These are phyloP conservation scores for Aelia acuminata DNA, from an alignment of 2,888 invertebrate genomes.

Conservation along the genomic window DNA sequence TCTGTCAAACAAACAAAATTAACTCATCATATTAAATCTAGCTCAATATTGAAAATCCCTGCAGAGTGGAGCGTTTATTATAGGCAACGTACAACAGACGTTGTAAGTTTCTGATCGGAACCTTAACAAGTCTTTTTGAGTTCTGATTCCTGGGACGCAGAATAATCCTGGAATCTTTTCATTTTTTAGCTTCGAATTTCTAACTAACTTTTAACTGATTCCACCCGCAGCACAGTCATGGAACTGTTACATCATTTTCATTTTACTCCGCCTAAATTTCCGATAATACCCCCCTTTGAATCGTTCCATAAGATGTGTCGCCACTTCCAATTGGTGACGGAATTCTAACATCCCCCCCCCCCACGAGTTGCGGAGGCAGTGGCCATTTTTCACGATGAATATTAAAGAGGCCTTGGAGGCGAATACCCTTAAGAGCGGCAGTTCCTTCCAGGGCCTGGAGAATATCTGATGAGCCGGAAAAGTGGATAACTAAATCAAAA, in stretches of 20 bases:
- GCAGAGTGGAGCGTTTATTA: no score
- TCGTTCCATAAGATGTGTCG: background rate
- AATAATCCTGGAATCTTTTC: no score
- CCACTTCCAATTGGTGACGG: conserved; percentile 26
- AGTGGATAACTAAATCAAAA: conserved; percentile 41
- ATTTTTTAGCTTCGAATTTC: background rate
- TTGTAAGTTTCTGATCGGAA: no score
- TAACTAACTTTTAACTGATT: background rate
- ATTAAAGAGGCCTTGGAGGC: conserved; percentile 13
- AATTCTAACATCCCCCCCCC: background rate
- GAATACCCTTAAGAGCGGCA: conserved; percentile 32
- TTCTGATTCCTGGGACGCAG: no score
- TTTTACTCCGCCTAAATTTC: background rate
- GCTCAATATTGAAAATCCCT: no score
- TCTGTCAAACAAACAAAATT: no score
- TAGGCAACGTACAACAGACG: no score
- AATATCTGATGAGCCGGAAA: conserved; percentile 37
- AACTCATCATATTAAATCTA: no score
- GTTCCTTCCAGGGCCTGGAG: conserved; percentile 35
- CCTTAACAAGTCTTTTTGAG: no score
- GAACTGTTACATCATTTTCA: background rate
- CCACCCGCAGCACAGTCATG: background rate
- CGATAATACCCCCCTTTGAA: background rate
- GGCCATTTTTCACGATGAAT: conserved; percentile 37
- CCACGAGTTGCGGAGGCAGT: background rate